A percentile compares a stretch with the other conserved stretches of the same genome.
Evolutionary conservation across 1,140 invertebrate genomes (phyloP).

Genomic region (Aphelenchoides besseyi): DNA sequence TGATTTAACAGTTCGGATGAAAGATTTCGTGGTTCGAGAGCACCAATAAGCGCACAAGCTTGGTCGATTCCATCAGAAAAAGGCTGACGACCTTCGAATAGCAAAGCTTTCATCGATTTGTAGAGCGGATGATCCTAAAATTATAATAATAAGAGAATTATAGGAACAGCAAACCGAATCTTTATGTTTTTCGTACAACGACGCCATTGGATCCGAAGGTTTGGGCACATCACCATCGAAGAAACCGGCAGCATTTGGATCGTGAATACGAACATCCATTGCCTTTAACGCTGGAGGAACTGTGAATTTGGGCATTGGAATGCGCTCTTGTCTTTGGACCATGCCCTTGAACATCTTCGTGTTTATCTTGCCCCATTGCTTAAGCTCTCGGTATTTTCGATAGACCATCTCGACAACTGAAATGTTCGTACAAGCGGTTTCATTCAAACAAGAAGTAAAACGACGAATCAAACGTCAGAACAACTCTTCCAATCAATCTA

Average conservation of each 20-base stretch:
- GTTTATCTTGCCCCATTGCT: conserved; percentile 48
- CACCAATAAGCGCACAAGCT: conserved; percentile 48
- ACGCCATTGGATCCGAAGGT: too few relatives aligned
- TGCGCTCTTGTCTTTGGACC: conserved; percentile 30
- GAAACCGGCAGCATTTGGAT: conserved; percentile 23
- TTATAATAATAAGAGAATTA: background rate
- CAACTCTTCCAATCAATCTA: background rate
- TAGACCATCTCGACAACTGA: conserved; percentile 35
- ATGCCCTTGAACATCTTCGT: conserved; percentile 51
- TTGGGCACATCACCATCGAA: too few relatives aligned
- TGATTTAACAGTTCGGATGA: conserved; percentile 20
- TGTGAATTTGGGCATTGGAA: conserved; percentile 34
- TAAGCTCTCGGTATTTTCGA: conserved; percentile 40
- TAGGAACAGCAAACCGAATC: background rate
- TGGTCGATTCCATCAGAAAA: conserved; percentile 53
- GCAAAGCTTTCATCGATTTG: conserved; percentile 32
- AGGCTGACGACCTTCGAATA: conserved; percentile 44
- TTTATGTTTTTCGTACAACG: too few relatives aligned
- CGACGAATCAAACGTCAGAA: background rate
- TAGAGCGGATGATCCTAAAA: conserved; percentile 50
- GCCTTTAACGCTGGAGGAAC: conserved; percentile 42
- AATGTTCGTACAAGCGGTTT: background rate
- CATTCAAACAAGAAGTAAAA: background rate
- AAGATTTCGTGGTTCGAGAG: conserved; percentile 30
- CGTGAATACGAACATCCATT: conserved; percentile 34